These are phyloP conservation scores for Aleiodes sp. DNA, from an alignment of 1,140 invertebrate species.

Conservation along the genomic window DNA sequence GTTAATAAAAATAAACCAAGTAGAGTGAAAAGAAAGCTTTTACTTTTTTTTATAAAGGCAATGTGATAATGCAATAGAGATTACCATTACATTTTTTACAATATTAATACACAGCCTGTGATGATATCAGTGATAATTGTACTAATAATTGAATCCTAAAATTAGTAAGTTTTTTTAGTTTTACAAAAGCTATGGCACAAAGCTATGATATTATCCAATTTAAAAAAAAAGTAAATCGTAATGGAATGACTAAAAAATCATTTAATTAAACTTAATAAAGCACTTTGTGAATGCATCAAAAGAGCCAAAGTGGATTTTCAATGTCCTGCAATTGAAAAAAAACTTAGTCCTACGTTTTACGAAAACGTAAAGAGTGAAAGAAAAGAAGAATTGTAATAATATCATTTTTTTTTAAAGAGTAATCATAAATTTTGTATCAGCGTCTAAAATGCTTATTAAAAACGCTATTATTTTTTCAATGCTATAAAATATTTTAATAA, in stretches of 20 bases:
- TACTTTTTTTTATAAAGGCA: constrained; percentile 49
- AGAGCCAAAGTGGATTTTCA: not conserved
- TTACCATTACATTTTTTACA: constrained; percentile 48
- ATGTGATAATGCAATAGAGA: constrained; percentile 47
- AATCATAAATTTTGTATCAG: no score
- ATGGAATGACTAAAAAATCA: not conserved
- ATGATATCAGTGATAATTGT: not conserved
- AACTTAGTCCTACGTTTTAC: not conserved
- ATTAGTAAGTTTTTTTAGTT: not conserved
- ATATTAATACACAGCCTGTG: constrained; percentile 10
- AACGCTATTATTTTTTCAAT: not conserved
- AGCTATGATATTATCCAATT: no score
- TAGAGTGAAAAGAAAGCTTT: constrained; percentile 27
- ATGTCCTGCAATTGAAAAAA: not conserved
- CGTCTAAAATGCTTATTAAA: not conserved
- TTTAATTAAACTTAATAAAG: not conserved
- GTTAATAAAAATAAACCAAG: constrained; percentile 26
- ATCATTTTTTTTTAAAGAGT: no score
- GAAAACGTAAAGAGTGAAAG: not conserved
- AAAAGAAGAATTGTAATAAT: no score
- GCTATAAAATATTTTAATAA: not conserved
- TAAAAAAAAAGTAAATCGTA: not conserved
- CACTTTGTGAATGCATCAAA: not conserved
- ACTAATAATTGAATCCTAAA: constrained; percentile 16
- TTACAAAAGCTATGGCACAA: not conserved